Evolutionary conservation across 2,113 vertebrate genomes (phyloP).

Genomic region (Coracopsis vasa): DNA sequence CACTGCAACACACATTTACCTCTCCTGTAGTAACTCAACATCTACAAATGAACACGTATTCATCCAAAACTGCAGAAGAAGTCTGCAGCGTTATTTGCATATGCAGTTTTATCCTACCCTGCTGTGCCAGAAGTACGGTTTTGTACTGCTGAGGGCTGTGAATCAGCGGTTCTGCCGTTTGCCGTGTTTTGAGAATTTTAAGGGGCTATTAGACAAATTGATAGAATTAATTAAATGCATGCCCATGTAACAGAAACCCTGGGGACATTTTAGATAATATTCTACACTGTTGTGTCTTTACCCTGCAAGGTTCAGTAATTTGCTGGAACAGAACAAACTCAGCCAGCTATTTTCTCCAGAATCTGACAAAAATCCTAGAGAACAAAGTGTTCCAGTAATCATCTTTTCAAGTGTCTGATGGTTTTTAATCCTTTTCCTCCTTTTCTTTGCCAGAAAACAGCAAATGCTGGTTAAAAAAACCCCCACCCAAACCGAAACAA

Average conservation of each 20-base stretch:
- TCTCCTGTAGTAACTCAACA: neutral
- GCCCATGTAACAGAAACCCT: neutral
- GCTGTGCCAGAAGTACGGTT: neutral
- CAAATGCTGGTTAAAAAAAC: neutral
- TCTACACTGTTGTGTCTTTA: neutral
- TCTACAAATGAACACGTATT: neutral
- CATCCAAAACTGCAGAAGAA: neutral
- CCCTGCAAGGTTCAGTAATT: neutral
- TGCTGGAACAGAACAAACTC: conserved; percentile 1
- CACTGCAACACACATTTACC: neutral
- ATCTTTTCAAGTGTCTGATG: neutral
- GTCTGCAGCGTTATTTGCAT: neutral
- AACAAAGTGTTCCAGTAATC: conserved; percentile 10
- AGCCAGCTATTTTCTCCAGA: neutral
- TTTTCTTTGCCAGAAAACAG: neutral
- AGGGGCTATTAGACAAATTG: conserved; percentile 12
- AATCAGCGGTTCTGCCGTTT: conserved; percentile 1
- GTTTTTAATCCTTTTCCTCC: neutral
- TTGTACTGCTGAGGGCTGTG: neutral
- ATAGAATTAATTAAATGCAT: conserved; percentile 12
- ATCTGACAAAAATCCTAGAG: conserved; percentile 30
- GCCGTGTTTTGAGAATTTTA: neutral
- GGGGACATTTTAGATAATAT: neutral
- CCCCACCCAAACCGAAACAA: too few species aligned
- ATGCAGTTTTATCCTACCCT: neutral